Evolutionary conservation across 2,797 vertebrate genomes (phyloP), one percentile per base, ranked within the genome.

Genomic region (Sebastes iracundus): DNA sequence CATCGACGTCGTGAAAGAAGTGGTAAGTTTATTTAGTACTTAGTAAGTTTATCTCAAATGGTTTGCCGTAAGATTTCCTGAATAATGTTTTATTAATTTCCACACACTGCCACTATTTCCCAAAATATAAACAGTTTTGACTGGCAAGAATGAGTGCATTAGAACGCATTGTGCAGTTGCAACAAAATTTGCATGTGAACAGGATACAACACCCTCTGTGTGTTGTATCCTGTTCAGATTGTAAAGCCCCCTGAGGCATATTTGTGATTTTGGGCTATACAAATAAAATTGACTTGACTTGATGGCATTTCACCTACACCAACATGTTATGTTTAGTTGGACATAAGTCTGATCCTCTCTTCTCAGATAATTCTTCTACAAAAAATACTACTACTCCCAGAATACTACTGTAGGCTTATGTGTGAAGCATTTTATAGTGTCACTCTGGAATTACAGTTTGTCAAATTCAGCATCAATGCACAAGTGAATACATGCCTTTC

Each of bases 1-100:
- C 78, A 99, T 99, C 63, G 99, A 99, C 58, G 97, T 99, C 46
- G 98, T 99, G 56, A 99, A 99, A 92, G 99, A 99, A 90, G 94
- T 99, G 91, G 99, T 99, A 89, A 93, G 97, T 96, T n/a, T 46
- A 18, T 59, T 18, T 6, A 42, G 38, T 42, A 42, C 14, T 16
- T 42, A 6, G 38, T 42, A 42, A 55, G 8, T 14, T 73, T 32
- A 33, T 16, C 1, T 52, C 4, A 14, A 59, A 33, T 27, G 6
- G 22, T 56, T 35, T 1, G 10, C 42, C 0, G 3, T 14, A 23
- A 6, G 3, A 18, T 58, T 55, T 7, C 7, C 5, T 12, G 5
- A 25, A 30, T 14, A 46, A 33, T 53, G n/a, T 56, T 32, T 35
- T 18, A 10, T 27, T 58, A 2, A 23, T 28, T 66, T 32, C 6